Percentiles rank a stretch among this genome's conserved stretches.
phyloP scores from a whole-genome alignment of 2,113 vertebrate species.

The Turnix velox region DNA sequence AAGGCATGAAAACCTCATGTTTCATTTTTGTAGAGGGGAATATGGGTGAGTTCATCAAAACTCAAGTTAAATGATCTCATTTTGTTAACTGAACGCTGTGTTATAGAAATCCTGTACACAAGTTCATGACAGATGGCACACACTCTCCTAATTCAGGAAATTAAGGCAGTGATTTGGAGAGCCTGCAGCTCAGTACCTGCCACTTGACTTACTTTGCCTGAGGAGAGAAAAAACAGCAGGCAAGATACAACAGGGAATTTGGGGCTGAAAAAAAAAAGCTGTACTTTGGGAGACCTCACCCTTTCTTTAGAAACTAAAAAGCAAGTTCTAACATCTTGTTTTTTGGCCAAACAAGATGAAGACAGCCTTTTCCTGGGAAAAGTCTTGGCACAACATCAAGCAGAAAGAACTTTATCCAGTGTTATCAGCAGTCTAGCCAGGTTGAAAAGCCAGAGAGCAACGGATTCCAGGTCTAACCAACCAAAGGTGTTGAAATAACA shows the following conservation, averaged over 20 bases:
- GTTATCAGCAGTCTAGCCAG: neutral
- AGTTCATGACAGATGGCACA: neutral
- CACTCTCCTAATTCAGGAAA: neutral
- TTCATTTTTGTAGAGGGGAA: neutral
- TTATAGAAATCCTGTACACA: neutral
- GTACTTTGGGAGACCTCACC: constrained; percentile 8
- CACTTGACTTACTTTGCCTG: neutral
- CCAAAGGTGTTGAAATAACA: neutral
- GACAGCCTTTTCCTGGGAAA: neutral
- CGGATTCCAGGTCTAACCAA: neutral
- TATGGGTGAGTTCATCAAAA: neutral
- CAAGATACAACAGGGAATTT: constrained; percentile 12
- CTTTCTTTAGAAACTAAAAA: constrained; percentile 31
- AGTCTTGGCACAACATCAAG: neutral
- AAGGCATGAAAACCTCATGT: neutral
- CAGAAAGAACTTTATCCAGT: neutral
- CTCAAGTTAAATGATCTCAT: neutral
- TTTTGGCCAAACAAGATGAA: constrained; percentile 43
- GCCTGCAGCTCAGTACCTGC: neutral
- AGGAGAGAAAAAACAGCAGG: neutral
- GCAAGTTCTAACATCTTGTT: constrained; percentile 46
- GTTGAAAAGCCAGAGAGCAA: neutral
- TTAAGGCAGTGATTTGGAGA: constrained; percentile 1
- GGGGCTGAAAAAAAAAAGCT: neutral
- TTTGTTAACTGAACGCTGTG: neutral